Percentiles rank a stretch among this genome's conserved stretches.
These are phyloP conservation scores for Semicossyphus pulcher DNA, from an alignment of 2,113 vertebrate species.

Conservation along the genomic window DNA sequence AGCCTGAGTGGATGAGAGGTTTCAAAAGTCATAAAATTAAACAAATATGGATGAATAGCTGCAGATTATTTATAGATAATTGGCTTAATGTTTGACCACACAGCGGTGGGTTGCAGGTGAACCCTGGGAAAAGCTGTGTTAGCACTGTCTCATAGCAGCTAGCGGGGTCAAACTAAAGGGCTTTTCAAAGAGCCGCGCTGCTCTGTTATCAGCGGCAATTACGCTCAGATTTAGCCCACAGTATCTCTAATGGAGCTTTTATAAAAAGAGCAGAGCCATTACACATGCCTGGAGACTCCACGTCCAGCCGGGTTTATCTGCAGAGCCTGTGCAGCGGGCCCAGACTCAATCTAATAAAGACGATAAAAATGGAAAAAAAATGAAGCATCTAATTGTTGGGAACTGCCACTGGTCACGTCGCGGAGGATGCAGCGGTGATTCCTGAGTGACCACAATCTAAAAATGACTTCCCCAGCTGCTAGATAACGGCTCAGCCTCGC, in stretches of 20 bases:
- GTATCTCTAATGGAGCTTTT: conserved; percentile 61
- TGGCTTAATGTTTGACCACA: conserved; percentile 45
- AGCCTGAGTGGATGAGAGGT: background rate
- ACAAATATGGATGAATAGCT: background rate
- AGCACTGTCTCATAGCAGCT: conserved; percentile 17
- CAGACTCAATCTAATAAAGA: conserved; percentile 75
- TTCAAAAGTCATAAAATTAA: background rate
- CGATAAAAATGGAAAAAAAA: conserved; percentile 58
- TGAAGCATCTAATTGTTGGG: conserved; percentile 75
- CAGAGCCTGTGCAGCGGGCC: conserved; percentile 24
- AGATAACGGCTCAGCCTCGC: conserved; percentile 77
- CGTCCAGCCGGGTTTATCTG: conserved; percentile 59
- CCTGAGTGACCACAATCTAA: conserved; percentile 79
- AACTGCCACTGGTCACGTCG: conserved; percentile 82
- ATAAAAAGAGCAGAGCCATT: conserved; percentile 58
- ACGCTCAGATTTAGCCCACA: conserved; percentile 64
- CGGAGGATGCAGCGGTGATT: conserved; percentile 71
- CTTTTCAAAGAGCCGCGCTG: conserved; percentile 55
- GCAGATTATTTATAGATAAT: conserved; percentile 1
- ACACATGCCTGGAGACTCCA: conserved; percentile 62
- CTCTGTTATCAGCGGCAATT: conserved; percentile 71
- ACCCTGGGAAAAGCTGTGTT: conserved; percentile 46
- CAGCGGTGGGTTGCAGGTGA: conserved; percentile 9
- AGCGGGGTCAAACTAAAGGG: conserved; percentile 28
- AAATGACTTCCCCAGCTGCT: conserved; percentile 78